Evolutionary conservation across 2,797 vertebrate genomes (phyloP).

Genomic region (Trematomus bernacchii): DNA sequence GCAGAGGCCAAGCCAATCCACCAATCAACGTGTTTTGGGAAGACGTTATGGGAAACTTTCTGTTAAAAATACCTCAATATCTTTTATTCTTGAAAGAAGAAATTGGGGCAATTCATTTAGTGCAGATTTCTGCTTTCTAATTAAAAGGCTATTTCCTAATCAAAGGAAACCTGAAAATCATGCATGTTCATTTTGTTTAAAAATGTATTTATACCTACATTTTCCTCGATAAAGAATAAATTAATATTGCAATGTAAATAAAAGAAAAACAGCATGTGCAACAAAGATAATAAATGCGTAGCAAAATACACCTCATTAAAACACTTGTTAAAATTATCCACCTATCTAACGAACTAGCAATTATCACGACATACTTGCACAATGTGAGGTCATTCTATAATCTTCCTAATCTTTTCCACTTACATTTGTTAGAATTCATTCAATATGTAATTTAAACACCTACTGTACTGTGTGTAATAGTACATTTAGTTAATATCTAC

Average conservation of each 20-base stretch:
- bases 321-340: not conserved
- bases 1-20: not conserved
- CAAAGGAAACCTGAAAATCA: not conserved
- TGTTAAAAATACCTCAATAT: not conserved
- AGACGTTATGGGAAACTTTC: too few relatives aligned
- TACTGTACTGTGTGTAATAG: not conserved
- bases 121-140: not conserved
- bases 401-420: not conserved
- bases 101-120: not conserved
- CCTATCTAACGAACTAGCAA: not conserved
- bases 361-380: not conserved
- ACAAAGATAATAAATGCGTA: conserved; percentile 1
- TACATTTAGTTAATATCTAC: not conserved
- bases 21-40: not conserved
- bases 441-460: too few relatives aligned
- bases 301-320: not conserved
- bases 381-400: not conserved
- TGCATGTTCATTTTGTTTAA: conserved; percentile 1
- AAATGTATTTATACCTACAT: not conserved
- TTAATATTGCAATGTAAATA: not conserved
- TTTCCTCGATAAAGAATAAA: not conserved
- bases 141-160: not conserved
- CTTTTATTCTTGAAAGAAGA: not conserved
- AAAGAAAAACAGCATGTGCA: not conserved
- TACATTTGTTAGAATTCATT: not conserved